Conservation (phyloP, 2,888 invertebrate genomes). For the Mongoloraphidia duomilia region DNA sequence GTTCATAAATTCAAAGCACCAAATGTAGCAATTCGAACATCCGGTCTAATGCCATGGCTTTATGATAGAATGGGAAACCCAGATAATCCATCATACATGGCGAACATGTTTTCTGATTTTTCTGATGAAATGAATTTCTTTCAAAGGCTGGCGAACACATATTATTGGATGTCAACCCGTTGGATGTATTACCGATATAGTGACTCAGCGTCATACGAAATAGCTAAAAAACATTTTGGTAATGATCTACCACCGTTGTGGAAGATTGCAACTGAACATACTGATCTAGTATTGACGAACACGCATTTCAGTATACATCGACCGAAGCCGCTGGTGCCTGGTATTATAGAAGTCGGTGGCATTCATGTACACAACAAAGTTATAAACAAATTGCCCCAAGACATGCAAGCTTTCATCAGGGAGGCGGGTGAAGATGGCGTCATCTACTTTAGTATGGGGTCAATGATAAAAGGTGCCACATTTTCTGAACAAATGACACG, state of each 20-base stretch:
- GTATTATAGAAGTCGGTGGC: constrained; percentile 37
- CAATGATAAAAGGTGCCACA: constrained; percentile 50
- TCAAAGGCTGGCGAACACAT: constrained; percentile 22
- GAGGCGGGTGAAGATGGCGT: constrained; percentile 45
- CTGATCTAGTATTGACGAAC: constrained; percentile 34
- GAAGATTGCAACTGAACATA: constrained; percentile 30
- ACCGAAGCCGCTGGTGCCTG: constrained; percentile 30
- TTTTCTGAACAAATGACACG: constrained; percentile 42
- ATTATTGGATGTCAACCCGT: constrained; percentile 12
- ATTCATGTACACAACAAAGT: constrained; percentile 29
- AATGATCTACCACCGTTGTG: constrained; percentile 21
- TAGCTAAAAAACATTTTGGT: constrained; percentile 21
- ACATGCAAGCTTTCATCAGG: constrained; percentile 47
- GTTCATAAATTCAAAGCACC: constrained; percentile 45
- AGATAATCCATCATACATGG: constrained; percentile 33
- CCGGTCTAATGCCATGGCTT: constrained; percentile 34
- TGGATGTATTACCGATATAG: constrained; percentile 9
- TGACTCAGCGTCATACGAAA: constrained; percentile 13
- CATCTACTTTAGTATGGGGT: constrained; percentile 64
- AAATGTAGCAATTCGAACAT: constrained; percentile 37
- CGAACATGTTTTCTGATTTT: constrained; percentile 30
- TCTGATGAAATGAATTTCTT: constrained; percentile 23
- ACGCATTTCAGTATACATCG: constrained; percentile 31
- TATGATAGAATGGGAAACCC: constrained; percentile 33
- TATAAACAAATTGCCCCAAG: constrained; percentile 10